Evolutionary conservation across 2,888 invertebrate species (phyloP), one percentile per base, ranked within the genome.

Genomic region (Mythimna vitellina): DNA sequence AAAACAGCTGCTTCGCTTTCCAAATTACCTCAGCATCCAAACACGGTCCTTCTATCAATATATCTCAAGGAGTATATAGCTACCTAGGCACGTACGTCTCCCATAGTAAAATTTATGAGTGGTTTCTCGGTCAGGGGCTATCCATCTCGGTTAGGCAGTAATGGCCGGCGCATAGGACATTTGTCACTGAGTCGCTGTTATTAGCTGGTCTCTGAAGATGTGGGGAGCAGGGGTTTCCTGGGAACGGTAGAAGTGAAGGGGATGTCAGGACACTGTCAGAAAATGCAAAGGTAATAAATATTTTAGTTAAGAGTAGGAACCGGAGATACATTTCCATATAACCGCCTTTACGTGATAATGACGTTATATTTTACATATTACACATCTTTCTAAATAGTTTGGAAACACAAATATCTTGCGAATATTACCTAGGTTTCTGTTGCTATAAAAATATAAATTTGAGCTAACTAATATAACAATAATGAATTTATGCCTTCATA

Each of bases 111-210:
- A 93, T 93, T 92, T 93, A 93, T 92, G 93, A 91, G 86, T 86
- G 86, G 74, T 84, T 73, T 72, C 83, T 73, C 86, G 84, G 89
- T 87, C 89, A 88, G 84, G 77, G 78, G 73, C 89, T 86, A 94
- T 94, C 93, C 92, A 93, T 95, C 91, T 87, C 87, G 89, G 87
- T 94, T 94, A 94, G 83, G 85, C 84, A 83, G 84, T 94, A 94
- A 94, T 93, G 89, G 93, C 89, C 81, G 74, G 74, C 83, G 81
- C 86, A 86, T 86, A 76, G 85, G 76, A 79, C 89, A 91, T 93
- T 93, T 91, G 89, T 93, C 92, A 92, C 87, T 25, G 72, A 75
- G 86, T 81, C 80, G 51, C 51, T 76, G 72, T 75, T 86, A 86
- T 86, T 86, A 83, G 81, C 80, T 68, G 51, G 42, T 67, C 38